Evolutionary conservation across 2,113 vertebrate species (phyloP), one percentile per base, ranked within the genome.

Genomic region (Burhinus bistriatus): DNA sequence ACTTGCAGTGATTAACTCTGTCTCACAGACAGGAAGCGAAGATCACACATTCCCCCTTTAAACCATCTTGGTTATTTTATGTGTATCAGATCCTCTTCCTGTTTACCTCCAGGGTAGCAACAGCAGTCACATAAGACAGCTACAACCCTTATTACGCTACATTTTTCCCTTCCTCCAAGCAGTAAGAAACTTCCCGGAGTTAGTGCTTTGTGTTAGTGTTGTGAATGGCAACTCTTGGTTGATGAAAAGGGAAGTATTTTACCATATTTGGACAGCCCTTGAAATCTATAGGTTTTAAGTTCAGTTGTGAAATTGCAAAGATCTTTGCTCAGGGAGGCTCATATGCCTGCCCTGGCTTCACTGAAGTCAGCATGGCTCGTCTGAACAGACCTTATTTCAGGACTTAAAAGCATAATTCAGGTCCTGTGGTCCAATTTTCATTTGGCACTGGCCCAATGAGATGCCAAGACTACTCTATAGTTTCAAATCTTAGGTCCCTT

Each of bases 81-180:
- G 70, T 89, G 59, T 54, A 91, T 81, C 90, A 77, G 96, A 91
- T 96, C 72, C 76, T 89, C 96, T 98, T 98, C 98, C 97, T 97
- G 96, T 97, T 98, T 97, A 96, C 32, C 85, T 96, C 76, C 47
- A 62, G 61, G 30, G n/a, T 36, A 94, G 59, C 15, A 87, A 66
- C 22, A 95, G 52, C 62, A 86, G 61, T 49, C 84, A 44, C 26
- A 36, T n/a, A 85, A 77, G 83, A 65, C 32, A 73, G 44, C 27
- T 76, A 89, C 16, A 1, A 54, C 14, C 16, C 47, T 58, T 90
- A 27, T 32, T 77, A 54, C 1, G 26, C 27, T 83, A 49, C 18
- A 80, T 58, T 91, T 72, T 69, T 45, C 25, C 34, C 34, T 70
- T 88, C 27, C 16, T 87, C 44, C 3, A 1, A 93, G 52, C 15